These are phyloP conservation scores for Drosophila erecta DNA, from an alignment of 1,140 invertebrate species.

Conservation along the genomic window DNA sequence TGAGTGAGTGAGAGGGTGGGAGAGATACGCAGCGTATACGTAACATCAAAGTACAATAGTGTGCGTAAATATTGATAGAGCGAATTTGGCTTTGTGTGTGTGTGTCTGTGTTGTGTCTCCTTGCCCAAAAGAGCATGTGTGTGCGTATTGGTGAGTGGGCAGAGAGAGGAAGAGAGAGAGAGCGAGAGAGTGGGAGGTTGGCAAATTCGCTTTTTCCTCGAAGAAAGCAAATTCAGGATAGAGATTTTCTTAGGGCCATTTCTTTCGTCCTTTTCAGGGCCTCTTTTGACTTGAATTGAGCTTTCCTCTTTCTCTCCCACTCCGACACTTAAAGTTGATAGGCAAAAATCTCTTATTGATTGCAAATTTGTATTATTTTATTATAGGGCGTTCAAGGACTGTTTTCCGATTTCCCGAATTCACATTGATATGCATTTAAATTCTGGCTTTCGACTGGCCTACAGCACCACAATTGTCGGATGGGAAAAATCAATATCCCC, in stretches of 20 bases:
- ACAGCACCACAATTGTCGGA: slow-evolving; percentile 43
- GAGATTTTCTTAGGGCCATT: slow-evolving; percentile 76
- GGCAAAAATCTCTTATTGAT: slow-evolving; percentile 9
- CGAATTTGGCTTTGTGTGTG: slow-evolving; percentile 42
- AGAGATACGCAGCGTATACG: slow-evolving; percentile 64
- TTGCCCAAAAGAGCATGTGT: slow-evolving; percentile 23
- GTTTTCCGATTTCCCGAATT: neutral
- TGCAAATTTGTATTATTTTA: slow-evolving; percentile 27
- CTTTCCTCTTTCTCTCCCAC: slow-evolving; percentile 55
- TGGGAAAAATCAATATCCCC: slow-evolving; percentile 75
- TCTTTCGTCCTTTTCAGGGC: slow-evolving; percentile 26
- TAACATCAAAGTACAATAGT: slow-evolving; percentile 75
- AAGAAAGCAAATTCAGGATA: slow-evolving; percentile 81
- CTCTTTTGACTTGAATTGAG: slow-evolving; percentile 33
- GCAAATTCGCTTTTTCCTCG: slow-evolving; percentile 67
- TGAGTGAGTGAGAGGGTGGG: slow-evolving; percentile 19
- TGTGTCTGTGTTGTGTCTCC: slow-evolving; percentile 19
- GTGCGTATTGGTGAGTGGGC: slow-evolving; percentile 15
- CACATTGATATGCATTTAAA: slow-evolving; percentile 1
- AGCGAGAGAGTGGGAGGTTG: slow-evolving; percentile 20
- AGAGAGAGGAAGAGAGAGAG: neutral
- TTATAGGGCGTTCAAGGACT: neutral
- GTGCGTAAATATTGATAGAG: slow-evolving; percentile 80
- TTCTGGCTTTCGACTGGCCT: slow-evolving; percentile 23
- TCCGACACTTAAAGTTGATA: slow-evolving; percentile 14